These are phyloP conservation scores for Entomobrya proxima DNA, from an alignment of 2,888 invertebrate species.

Conservation along the genomic window DNA sequence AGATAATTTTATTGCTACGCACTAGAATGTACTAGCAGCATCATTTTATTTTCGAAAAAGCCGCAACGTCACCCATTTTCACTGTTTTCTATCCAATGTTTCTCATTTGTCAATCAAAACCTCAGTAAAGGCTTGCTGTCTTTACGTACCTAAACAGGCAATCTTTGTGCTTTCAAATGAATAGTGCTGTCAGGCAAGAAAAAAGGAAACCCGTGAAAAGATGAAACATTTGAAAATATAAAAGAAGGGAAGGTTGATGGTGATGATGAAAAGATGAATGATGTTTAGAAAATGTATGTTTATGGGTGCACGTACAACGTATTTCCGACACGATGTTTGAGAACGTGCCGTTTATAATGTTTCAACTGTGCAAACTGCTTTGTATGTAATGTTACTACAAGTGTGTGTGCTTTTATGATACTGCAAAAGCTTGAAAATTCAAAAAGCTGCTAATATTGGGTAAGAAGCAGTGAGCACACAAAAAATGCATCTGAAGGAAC, in stretches of 20 bases:
- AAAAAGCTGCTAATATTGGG: no score
- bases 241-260: conserved; percentile 13
- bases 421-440: no score
- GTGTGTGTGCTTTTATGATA: no score
- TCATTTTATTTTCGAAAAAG: neutral
- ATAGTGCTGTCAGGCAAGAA: neutral
- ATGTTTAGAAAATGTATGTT: conserved; percentile 37
- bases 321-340: neutral
- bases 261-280: conserved; percentile 36
- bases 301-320: neutral
- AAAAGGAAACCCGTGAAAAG: neutral
- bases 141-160: neutral
- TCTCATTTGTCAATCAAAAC: conserved; percentile 51
- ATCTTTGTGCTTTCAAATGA: conserved; percentile 24
- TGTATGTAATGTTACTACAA: no score
- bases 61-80: no score
- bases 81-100: conserved; percentile 8
- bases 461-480: no score
- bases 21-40: no score
- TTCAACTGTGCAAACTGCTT: no score
- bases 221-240: neutral
- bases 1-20: no score
- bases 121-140: neutral
- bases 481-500: no score
- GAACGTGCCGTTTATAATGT: no score